Conservation (phyloP, 2,797 vertebrate genomes). For the Thalassophryne amazonica region DNA sequence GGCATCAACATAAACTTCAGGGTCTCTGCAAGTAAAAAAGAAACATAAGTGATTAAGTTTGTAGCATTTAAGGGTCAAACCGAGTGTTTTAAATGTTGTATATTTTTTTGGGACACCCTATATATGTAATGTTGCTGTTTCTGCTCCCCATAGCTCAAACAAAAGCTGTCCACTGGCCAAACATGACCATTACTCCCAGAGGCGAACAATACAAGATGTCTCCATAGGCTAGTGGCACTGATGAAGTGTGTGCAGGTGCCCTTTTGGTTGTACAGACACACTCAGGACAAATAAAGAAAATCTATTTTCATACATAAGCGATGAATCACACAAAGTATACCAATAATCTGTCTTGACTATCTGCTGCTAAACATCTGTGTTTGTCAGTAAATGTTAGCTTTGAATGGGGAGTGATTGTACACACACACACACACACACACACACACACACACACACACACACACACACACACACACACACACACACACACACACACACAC, state of each 20-base stretch:
- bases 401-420: constrained; percentile 63
- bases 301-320: constrained; percentile 78
- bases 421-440: constrained; percentile 76
- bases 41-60: too few species aligned
- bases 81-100: too few species aligned
- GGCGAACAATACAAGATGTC: constrained; percentile 22
- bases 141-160: constrained; percentile 44
- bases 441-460: constrained; percentile 75
- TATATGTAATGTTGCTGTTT: constrained; percentile 40
- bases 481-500: constrained; percentile 73
- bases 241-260: constrained; percentile 45
- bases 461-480: constrained; percentile 74
- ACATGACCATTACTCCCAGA: constrained; percentile 24
- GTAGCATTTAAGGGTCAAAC: too few species aligned
- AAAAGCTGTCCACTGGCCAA: constrained; percentile 41
- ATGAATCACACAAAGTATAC: constrained; percentile 61
- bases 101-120: too few species aligned
- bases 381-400: constrained; percentile 74
- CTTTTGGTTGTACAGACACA: constrained; percentile 68
- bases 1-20: too few species aligned
- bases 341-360: constrained; percentile 68
- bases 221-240: constrained; percentile 19
- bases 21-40: too few species aligned
- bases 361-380: constrained; percentile 79
- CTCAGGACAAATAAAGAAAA: constrained; percentile 76